Percentiles rank a stretch among this genome's conserved stretches.
phyloP scores from a whole-genome alignment of 2,113 vertebrate genomes.

The Bostrychus sinensis region DNA sequence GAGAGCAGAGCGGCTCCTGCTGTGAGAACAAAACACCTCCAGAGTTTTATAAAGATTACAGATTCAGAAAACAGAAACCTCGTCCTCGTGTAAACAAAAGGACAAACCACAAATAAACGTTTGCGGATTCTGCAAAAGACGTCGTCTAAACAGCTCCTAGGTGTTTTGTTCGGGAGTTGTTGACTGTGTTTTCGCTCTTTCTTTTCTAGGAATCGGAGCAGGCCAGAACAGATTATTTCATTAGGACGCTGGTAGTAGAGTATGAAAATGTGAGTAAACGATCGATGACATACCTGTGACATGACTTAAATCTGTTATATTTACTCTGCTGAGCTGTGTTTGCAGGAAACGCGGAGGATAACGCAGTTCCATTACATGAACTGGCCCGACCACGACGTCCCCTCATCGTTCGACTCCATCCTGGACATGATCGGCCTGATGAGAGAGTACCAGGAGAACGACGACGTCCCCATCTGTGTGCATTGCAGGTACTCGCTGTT shows the following conservation, averaged over 20 bases:
- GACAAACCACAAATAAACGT: no score
- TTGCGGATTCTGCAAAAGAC: no score
- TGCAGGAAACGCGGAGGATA: slow-evolving; percentile 89
- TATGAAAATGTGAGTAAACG: slow-evolving; percentile 91
- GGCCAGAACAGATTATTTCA: slow-evolving; percentile 91
- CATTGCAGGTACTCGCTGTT: slow-evolving; percentile 86
- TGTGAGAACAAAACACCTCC: no score
- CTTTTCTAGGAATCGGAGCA: slow-evolving; percentile 89
- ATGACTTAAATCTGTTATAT: background rate
- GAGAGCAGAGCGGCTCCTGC: no score
- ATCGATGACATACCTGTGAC: background rate
- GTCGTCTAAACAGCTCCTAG: slow-evolving; percentile 28
- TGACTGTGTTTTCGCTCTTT: slow-evolving; percentile 11
- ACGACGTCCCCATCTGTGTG: slow-evolving; percentile 94
- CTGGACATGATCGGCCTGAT: slow-evolving; percentile 97
- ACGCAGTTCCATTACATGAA: slow-evolving; percentile 98
- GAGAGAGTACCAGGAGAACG: slow-evolving; percentile 95
- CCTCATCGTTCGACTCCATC: slow-evolving; percentile 97
- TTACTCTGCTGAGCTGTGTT: background rate
- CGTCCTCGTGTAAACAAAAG: no score
- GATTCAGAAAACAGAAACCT: no score
- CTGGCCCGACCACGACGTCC: slow-evolving; percentile 98
- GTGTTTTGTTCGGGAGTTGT: slow-evolving; percentile 24
- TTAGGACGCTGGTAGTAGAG: slow-evolving; percentile 90
- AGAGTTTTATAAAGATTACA: no score